These are phyloP conservation scores for Corythaeola cristata DNA, from an alignment of 2,113 vertebrate genomes.

Conservation along the genomic window DNA sequence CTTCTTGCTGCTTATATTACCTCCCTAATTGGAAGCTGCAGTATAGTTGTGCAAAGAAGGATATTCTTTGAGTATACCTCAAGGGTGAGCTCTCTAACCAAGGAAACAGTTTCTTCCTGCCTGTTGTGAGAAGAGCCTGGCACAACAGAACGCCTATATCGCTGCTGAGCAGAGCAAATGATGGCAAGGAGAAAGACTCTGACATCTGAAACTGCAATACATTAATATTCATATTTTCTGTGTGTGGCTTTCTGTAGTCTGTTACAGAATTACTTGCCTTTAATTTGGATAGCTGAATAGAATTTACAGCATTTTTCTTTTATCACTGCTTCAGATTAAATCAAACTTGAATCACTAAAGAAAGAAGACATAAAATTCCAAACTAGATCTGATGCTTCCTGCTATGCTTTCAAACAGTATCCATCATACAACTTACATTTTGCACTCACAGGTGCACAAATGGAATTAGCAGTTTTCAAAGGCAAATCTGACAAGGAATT, in stretches of 20 bases:
- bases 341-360: neutral
- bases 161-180: neutral
- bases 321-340: neutral
- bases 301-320: neutral
- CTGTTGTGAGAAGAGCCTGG: neutral
- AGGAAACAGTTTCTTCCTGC: slow-evolving; percentile 11
- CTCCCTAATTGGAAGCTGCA: slow-evolving; percentile 36
- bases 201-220: neutral
- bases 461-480: neutral
- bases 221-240: neutral
- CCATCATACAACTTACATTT: neutral
- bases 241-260: neutral
- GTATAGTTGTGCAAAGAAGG: slow-evolving; percentile 17
- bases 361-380: neutral
- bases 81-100: slow-evolving; percentile 66
- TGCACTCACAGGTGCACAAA: neutral
- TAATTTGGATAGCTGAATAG: neutral
- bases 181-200: neutral
- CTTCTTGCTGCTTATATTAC: neutral
- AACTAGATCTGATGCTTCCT: neutral
- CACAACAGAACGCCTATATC: neutral
- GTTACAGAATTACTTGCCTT: neutral
- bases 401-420: neutral
- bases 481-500: neutral
- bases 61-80: slow-evolving; percentile 49